A percentile compares a stretch with the other conserved stretches of the same genome.
phyloP scores from a whole-genome alignment of 2,797 vertebrate genomes.

The Hippoglossus hippoglossus region DNA sequence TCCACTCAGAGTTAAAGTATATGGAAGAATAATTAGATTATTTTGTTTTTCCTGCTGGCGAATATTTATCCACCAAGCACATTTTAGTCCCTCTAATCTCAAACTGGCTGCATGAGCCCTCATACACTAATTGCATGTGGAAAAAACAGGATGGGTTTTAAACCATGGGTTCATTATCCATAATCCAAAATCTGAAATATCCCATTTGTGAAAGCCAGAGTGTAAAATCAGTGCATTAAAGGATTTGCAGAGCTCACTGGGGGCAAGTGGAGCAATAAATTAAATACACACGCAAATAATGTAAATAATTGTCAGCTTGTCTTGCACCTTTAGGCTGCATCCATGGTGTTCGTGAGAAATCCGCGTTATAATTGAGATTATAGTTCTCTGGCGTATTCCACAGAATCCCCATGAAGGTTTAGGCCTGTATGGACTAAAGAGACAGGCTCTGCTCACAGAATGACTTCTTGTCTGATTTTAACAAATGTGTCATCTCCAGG shows the following conservation, averaged over 20 bases:
- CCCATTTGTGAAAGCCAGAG: constrained; percentile 24
- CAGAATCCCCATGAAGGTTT: constrained; percentile 33
- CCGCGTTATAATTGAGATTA: constrained; percentile 23
- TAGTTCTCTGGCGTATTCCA: constrained; percentile 14
- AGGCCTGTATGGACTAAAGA: constrained; percentile 55
- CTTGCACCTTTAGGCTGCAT: constrained; percentile 16
- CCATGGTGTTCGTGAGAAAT: constrained; percentile 7
- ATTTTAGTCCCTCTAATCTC: constrained; percentile 33
- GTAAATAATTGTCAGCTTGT: constrained; percentile 19
- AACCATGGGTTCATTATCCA: constrained; percentile 20
- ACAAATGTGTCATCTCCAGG: constrained; percentile 73
- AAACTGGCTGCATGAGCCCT: constrained; percentile 15
- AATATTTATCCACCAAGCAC: constrained; percentile 23
- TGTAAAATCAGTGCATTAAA: constrained; percentile 36
- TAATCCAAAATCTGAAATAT: constrained; percentile 40
- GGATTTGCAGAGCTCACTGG: constrained; percentile 19
- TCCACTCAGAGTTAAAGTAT: constrained; percentile 18
- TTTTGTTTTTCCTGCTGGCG: constrained; percentile 26
- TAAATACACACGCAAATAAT: constrained; percentile 34
- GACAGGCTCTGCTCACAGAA: constrained; percentile 49
- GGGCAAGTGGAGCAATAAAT: constrained; percentile 5
- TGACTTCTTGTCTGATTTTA: constrained; percentile 64
- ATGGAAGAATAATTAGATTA: constrained; percentile 29
- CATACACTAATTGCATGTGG: constrained; percentile 10
- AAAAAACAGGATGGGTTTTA: constrained; percentile 15